phyloP scores from a whole-genome alignment of 2,888 invertebrate species.

The Pyralis farinalis region DNA sequence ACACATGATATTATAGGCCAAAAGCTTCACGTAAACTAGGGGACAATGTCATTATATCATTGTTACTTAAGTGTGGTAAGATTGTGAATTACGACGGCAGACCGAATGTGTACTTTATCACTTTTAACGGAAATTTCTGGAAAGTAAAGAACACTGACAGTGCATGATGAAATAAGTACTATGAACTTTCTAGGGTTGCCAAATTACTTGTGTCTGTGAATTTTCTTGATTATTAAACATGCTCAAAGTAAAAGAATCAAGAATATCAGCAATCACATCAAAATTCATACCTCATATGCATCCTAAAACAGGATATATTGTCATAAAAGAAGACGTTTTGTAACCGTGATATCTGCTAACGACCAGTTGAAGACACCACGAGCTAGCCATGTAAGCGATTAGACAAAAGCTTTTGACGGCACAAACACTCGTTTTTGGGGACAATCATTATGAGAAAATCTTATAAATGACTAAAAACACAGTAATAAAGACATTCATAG shows the following conservation, averaged over 20 bases:
- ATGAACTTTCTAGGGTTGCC: no score
- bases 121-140: no score
- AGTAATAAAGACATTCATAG: conserved; percentile 81
- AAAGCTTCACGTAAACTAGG: no score
- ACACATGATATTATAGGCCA: no score
- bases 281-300: not conserved
- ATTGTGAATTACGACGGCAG: no score
- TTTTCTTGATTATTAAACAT: no score
- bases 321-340: conserved; percentile 7
- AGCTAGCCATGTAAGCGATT: conserved; percentile 62
- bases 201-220: no score
- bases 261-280: not conserved
- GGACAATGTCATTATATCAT: no score
- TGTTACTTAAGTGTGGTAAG: no score
- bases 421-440: conserved; percentile 73
- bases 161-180: no score
- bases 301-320: conserved; percentile 18
- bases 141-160: no score
- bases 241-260: not conserved
- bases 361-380: conserved; percentile 9
- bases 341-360: conserved; percentile 20
- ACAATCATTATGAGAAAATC: conserved; percentile 82
- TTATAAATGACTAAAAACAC: conserved; percentile 76
- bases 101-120: no score
- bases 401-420: conserved; percentile 78